Evolutionary conservation across 30 jellyfish, hydroid and myxozoan genomes (phyloP), one percentile per base, ranked within the genome.

Genomic region (Aurelia aurita): DNA sequence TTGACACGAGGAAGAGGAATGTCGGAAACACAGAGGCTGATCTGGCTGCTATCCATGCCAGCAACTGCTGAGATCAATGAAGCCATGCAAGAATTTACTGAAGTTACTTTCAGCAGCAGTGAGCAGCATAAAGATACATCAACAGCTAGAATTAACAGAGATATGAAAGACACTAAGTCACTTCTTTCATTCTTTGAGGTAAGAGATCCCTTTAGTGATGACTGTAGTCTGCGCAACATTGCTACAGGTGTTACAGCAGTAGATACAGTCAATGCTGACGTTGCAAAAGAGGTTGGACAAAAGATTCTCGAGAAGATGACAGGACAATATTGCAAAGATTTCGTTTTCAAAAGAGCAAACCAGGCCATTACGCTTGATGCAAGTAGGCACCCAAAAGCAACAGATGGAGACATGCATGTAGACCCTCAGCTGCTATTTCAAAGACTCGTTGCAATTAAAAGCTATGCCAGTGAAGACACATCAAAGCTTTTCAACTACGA

Each of bases 341-440:
- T 31, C 4, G 39, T 16, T 2, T 53, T 53, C 63, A 13, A 13
- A 6, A 53, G 63, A 53, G 23, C 46, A 65, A 32, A 25, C 77
- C 46, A 22, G 77, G 46, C 46, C 54, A 53, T 13, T 53, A 53
- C 63, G n/a, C 5, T 20, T 6, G 5, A 53, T 34, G 29, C 26
- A 59, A 54, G 29, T 25, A 65, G 46, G 77, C 77, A 65, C 65
- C 75, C 84, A 47, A 65, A 68, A 28, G 82, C 68, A 14, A 65
- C 72, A 39, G 72, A 65, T 79, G 60, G 44, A 49, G 82, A 79
- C 3, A 79, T 9, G 67, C 84, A 81, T 44, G 54, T 65, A 68
- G 77, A 53, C 44, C 91, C 91, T 11, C 91, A 65, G 91, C 77
- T 81, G 85, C 84, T 81, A 63, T 65, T 81, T 57, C 91, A 81